A percentile compares a stretch with the other conserved stretches of the same genome.
These are phyloP conservation scores for Hydrolagus affinis DNA, from an alignment of 2,113 vertebrate species.

Conservation along the genomic window DNA sequence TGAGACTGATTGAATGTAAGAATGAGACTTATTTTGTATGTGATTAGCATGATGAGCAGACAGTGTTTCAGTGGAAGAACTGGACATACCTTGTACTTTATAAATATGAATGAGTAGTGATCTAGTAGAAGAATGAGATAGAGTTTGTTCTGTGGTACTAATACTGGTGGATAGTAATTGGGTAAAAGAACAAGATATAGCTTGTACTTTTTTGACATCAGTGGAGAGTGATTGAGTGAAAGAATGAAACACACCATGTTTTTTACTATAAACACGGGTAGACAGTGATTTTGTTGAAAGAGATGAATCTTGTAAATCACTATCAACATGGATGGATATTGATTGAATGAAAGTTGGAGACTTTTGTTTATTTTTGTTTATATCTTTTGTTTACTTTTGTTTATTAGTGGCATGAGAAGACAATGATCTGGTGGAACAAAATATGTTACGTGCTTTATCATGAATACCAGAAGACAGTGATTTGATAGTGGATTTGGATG, in stretches of 20 bases:
- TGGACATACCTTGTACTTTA: neutral
- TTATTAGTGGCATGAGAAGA: neutral
- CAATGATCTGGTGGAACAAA: neutral
- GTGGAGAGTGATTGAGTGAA: neutral
- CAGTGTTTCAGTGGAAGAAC: neutral
- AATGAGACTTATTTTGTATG: neutral
- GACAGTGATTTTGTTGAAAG: neutral
- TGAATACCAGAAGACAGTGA: neutral
- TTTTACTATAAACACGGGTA: neutral
- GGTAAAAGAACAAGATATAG: neutral
- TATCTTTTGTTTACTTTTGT: no score
- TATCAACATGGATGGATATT: no score
- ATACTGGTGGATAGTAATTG: neutral
- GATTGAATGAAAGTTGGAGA: no score
- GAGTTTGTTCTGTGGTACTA: neutral
- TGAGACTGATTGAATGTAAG: neutral
- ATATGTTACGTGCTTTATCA: neutral
- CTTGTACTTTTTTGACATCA: neutral
- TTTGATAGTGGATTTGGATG: neutral
- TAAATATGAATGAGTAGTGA: neutral
- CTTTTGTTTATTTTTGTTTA: no score
- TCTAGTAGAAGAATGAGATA: neutral
- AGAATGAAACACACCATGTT: neutral
- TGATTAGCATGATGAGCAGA: neutral
- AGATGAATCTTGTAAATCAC: no score